These are phyloP conservation scores for Hydractinia symbiolongicarpus DNA, from an alignment of 30 jellyfish, hydroid and myxozoan genomes.

Conservation along the genomic window DNA sequence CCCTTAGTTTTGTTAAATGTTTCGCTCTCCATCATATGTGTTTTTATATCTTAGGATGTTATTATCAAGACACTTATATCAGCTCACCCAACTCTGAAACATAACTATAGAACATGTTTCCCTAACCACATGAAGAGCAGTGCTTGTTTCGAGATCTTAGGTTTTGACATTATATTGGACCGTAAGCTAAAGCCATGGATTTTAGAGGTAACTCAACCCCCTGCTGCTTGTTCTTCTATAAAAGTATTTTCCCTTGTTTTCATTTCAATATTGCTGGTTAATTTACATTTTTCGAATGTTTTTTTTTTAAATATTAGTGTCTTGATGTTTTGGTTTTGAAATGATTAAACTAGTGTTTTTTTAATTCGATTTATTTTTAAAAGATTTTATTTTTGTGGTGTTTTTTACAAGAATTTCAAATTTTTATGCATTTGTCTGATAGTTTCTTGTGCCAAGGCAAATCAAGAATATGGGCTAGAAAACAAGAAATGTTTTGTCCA, in stretches of 20 bases:
- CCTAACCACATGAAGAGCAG: conserved; percentile 89
- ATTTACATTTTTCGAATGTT: neutral
- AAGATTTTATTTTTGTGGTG: too few relatives aligned
- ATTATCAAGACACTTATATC: conserved; percentile 86
- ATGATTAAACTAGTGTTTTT: too few relatives aligned
- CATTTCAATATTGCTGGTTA: neutral
- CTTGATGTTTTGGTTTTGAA: neutral
- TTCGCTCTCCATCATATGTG: neutral
- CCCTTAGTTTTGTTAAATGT: neutral
- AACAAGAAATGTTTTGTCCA: too few relatives aligned
- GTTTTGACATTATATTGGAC: conserved; percentile 78
- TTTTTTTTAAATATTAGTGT: neutral
- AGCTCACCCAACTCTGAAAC: conserved; percentile 90
- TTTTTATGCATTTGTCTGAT: too few relatives aligned
- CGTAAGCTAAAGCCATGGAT: conserved; percentile 88
- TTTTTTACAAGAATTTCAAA: too few relatives aligned
- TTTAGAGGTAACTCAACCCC: conserved; percentile 43
- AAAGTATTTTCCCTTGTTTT: neutral
- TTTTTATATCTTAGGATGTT: conserved; percentile 49
- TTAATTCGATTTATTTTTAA: too few relatives aligned
- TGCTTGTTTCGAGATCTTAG: conserved; percentile 94
- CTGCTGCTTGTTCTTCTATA: neutral
- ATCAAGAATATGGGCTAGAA: too few relatives aligned
- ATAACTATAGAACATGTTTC: conserved; percentile 87
- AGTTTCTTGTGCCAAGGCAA: too few relatives aligned